A percentile compares a stretch with the other conserved stretches of the same genome.
Conservation (phyloP, 2,797 vertebrate genomes). For the Macropus fuliginosus region DNA sequence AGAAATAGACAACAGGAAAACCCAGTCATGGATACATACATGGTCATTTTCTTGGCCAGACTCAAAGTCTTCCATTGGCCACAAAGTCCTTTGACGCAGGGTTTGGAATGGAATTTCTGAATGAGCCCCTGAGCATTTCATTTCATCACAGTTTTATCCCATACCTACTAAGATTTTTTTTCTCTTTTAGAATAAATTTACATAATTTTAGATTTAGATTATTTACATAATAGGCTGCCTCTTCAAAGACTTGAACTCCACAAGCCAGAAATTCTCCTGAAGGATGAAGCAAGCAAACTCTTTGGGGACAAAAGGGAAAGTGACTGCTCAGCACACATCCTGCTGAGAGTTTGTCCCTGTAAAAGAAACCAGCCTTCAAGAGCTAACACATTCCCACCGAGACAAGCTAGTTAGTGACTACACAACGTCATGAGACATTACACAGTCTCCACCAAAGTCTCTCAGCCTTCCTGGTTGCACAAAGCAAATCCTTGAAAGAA, state of each 20-base stretch:
- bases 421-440: not conserved
- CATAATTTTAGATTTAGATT: not conserved
- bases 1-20: not conserved
- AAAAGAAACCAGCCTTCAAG: constrained; percentile 21
- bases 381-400: not conserved
- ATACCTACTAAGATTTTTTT: not conserved
- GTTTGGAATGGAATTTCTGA: constrained; percentile 25
- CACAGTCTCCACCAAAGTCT: not conserved
- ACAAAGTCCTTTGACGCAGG: not conserved
- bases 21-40: not conserved
- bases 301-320: constrained; percentile 39
- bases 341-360: not conserved
- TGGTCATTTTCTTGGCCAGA: not conserved
- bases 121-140: not conserved
- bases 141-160: constrained; percentile 32
- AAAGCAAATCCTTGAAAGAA: not conserved
- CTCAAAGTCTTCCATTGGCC: not conserved
- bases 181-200: constrained; percentile 14
- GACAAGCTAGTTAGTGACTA: not conserved
- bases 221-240: not conserved
- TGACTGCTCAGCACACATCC: not conserved
- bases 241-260: not conserved
- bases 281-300: not conserved
- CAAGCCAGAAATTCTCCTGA: constrained; percentile 13
- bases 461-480: not conserved